phyloP scores from a whole-genome alignment of 2,888 invertebrate species.

The Ennomos erosarius region DNA sequence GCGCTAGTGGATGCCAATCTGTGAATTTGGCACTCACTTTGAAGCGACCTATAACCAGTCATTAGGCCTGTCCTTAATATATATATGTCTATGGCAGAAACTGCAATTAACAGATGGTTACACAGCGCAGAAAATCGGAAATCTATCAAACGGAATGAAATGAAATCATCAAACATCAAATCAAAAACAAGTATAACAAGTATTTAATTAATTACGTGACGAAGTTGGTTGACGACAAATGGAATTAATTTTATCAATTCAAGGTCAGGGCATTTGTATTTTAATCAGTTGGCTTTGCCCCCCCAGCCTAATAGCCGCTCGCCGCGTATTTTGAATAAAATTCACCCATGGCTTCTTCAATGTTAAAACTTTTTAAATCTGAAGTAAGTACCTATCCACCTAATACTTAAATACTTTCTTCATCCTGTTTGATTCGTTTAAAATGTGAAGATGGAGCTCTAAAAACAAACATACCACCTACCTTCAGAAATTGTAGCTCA shows the following conservation, averaged over 20 bases:
- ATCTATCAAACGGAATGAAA: background rate
- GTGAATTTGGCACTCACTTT: too few relatives aligned
- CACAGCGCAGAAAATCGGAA: too few relatives aligned
- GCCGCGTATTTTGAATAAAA: slow-evolving; percentile 39
- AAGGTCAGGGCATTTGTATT: slow-evolving; percentile 78
- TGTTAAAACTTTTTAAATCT: slow-evolving; percentile 75
- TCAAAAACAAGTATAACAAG: too few relatives aligned
- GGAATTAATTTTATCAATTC: slow-evolving; percentile 75
- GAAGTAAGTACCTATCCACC: slow-evolving; percentile 76
- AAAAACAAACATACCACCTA: background rate
- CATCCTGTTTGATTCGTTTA: too few relatives aligned
- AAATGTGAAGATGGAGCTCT: too few relatives aligned
- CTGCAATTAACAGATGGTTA: too few relatives aligned
- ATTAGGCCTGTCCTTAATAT: too few relatives aligned
- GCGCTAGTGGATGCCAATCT: too few relatives aligned
- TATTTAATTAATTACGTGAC: slow-evolving; percentile 27
- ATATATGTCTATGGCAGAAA: too few relatives aligned
- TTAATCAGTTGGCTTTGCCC: slow-evolving; percentile 74
- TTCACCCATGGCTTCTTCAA: slow-evolving; percentile 67
- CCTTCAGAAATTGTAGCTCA: background rate
- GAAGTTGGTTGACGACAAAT: slow-evolving; percentile 37
- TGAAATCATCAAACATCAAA: too few relatives aligned
- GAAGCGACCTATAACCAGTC: too few relatives aligned
- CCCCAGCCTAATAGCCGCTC: slow-evolving; percentile 54
- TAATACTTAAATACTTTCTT: too few relatives aligned